These are phyloP conservation scores for Tonatia bakeri DNA, from an alignment of 2,113 vertebrate species.

Conservation along the genomic window DNA sequence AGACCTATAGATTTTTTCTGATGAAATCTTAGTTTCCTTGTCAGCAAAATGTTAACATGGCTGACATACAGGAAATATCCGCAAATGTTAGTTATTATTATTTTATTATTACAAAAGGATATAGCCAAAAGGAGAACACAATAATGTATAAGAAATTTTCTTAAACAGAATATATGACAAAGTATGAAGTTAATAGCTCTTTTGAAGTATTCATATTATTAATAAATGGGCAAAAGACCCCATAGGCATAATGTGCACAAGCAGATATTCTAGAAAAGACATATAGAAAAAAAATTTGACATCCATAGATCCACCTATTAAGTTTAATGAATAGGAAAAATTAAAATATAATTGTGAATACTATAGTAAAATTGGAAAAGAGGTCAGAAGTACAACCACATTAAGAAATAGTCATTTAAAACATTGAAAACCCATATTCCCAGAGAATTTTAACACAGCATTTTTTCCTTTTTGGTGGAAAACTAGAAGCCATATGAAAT, in stretches of 20 bases:
- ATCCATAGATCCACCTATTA: not conserved
- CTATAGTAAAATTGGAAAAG: not conserved
- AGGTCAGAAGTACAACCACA: not conserved
- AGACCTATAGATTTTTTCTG: not conserved
- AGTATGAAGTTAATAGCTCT: not conserved
- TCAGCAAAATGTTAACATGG: slow-evolving; percentile 9
- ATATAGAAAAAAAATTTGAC: not conserved
- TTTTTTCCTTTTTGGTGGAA: not conserved
- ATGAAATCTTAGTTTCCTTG: not conserved
- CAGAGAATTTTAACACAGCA: not conserved
- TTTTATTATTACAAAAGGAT: not conserved
- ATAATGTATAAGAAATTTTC: not conserved
- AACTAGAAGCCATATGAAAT: not conserved
- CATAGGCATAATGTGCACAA: not conserved
- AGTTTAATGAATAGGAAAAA: not conserved
- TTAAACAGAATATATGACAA: not conserved
- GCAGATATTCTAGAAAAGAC: not conserved
- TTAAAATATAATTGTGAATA: not conserved
- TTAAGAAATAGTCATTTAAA: not conserved
- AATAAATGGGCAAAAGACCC: not conserved
- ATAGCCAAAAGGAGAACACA: not conserved
- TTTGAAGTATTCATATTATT: not conserved
- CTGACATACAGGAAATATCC: not conserved
- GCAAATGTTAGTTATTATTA: not conserved
- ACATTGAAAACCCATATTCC: not conserved